Base-by-base conservation (phyloP, 2,797 vertebrate genomes). In the Yasuhikotakia modesta region DNA sequence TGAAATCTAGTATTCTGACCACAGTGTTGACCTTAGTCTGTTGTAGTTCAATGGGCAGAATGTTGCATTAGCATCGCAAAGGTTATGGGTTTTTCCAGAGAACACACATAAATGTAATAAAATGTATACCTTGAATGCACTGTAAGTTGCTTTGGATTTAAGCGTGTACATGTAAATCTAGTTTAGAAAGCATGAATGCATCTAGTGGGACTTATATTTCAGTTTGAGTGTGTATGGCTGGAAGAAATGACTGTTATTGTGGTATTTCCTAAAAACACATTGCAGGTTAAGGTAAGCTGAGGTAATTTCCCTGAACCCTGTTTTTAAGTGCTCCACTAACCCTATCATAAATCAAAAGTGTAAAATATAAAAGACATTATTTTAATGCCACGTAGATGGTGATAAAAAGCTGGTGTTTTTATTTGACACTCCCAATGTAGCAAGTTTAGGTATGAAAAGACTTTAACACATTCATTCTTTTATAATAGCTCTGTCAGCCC, bases 371-470 rank as follows among this genome's bases (percentile, higher is more conserved):
- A 58, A 8, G 21, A 1, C 5, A 10, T 30, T 66, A 1, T 39
- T 45, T n/a, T 7, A 55, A 48, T 46, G 27, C 45, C 43, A 50
- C 3, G 0, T 22, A 43, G 19, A 22, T 2, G 2, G 43, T 30
- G 55, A 32, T 22, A 55, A 76, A 76, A 60, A 13, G 65, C 39
- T 30, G 14, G 3, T 13, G 32, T 27, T 68, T 48, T 68, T n/a
- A n/a, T 60, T 60, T 57, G 65, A 45, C 45, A 60, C 45, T 45
- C 48, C n/a, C 46, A 75, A 55, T 58, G 22, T 52, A 53, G 58
- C 14, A n/a, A 70, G 19, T 48, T 53, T 64, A 50, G 66, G 30
- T 72, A 61, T 81, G 64, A 70, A 66, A 76, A 81, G 75, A 70
- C 72, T 75, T 72, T 32, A 61, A 77, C 7, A 13, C 17, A 12